Evolutionary conservation across 2,797 vertebrate species (phyloP).

Genomic region (Crocodylus rhombifer): DNA sequence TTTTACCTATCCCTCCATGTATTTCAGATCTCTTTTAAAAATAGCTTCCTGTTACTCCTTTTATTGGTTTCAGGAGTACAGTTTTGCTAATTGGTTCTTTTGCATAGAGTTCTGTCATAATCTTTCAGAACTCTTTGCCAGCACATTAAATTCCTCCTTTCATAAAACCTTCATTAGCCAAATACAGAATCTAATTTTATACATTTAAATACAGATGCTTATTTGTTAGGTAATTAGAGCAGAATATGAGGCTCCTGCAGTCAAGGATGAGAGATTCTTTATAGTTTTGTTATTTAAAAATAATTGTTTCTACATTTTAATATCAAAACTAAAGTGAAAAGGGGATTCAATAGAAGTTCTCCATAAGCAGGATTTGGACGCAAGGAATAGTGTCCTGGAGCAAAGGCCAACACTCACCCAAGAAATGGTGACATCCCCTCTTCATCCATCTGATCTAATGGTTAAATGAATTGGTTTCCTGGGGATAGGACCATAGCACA

Average conservation of each 20-base stretch:
- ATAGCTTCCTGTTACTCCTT: not conserved
- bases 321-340: not conserved
- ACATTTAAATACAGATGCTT: not conserved
- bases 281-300: not conserved
- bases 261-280: not conserved
- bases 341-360: not conserved
- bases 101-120: not conserved
- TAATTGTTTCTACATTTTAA: accelerated
- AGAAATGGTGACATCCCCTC: too few relatives aligned
- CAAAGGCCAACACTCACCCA: too few relatives aligned
- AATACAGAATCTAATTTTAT: not conserved
- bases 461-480: too few relatives aligned
- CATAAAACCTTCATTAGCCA: not conserved
- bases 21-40: slow-evolving; percentile 6
- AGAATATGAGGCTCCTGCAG: not conserved
- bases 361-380: not conserved
- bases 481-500: too few relatives aligned
- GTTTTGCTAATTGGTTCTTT: not conserved
- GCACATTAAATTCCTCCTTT: not conserved
- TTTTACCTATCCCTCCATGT: slow-evolving; percentile 1
- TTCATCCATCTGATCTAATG: too few relatives aligned
- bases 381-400: not conserved
- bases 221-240: not conserved
- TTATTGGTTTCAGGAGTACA: not conserved
- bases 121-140: not conserved